phyloP scores from a whole-genome alignment of 1,140 invertebrate genomes.

The Chelonus insularis region DNA sequence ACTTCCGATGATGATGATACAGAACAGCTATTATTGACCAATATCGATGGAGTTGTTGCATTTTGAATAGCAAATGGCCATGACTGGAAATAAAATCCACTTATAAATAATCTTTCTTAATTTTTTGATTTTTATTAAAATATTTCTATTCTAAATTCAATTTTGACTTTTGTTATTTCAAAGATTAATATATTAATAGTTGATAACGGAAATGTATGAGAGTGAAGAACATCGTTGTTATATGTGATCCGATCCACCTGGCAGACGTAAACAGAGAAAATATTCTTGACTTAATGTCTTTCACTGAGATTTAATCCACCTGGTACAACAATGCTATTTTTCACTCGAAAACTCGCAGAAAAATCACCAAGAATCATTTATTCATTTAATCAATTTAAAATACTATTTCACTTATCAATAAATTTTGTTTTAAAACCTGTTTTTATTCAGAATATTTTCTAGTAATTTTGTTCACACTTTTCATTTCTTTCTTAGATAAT shows the following conservation, averaged over 20 bases:
- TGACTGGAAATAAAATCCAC: constrained; percentile 41
- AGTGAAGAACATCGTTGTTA: constrained; percentile 37
- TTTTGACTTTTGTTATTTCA: constrained; percentile 22
- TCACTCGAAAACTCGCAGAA: too few relatives aligned
- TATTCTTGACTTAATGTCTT: constrained; percentile 33
- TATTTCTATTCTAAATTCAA: too few relatives aligned
- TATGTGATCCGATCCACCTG: constrained; percentile 52
- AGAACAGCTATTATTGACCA: constrained; percentile 47
- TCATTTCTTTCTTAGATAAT: too few relatives aligned
- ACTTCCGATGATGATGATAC: constrained; percentile 46
- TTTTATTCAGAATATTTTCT: too few relatives aligned
- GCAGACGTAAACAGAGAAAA: constrained; percentile 49
- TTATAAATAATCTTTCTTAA: constrained; percentile 6
- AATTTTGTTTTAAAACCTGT: too few relatives aligned
- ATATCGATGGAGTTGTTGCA: constrained; percentile 35
- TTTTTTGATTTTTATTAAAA: too few relatives aligned
- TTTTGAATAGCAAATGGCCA: constrained; percentile 53
- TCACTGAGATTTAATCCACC: constrained; percentile 48
- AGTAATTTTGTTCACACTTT: too few relatives aligned
- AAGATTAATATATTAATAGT: constrained; percentile 2
- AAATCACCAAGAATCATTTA: too few relatives aligned
- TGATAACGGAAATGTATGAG: constrained; percentile 1
- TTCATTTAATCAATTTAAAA: too few relatives aligned
- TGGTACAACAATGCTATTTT: constrained; percentile 39
- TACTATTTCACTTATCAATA: too few relatives aligned